Evolutionary conservation across 2,888 invertebrate species (phyloP).

Genomic region (Anodontia alba): DNA sequence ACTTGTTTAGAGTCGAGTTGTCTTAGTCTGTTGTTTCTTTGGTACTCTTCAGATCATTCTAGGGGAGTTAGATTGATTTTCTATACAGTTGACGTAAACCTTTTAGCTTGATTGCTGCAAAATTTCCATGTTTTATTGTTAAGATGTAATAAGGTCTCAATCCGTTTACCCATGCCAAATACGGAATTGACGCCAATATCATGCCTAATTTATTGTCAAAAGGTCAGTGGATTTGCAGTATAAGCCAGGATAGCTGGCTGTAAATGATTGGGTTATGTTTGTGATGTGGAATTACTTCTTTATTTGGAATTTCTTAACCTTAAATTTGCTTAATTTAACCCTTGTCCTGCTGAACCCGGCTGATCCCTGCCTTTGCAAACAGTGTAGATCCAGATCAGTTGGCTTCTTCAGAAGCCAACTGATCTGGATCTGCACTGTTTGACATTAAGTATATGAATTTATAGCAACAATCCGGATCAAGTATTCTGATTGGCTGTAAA

Average conservation of each 20-base stretch:
- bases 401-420: too few species aligned
- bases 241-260: neutral
- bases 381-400: too few species aligned
- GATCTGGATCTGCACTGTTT: too few species aligned
- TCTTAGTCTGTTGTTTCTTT: neutral
- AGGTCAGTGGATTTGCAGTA: neutral
- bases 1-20: too few species aligned
- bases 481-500: too few species aligned
- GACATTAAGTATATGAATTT: too few species aligned
- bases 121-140: constrained; percentile 16
- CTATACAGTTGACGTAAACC: constrained; percentile 6
- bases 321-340: too few species aligned
- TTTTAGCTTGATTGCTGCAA: constrained; percentile 17
- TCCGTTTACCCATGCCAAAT: neutral
- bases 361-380: too few species aligned
- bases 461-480: too few species aligned
- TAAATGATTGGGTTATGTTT: neutral
- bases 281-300: too few species aligned
- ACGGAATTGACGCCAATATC: neutral
- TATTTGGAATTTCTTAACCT: too few species aligned
- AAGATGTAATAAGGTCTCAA: neutral
- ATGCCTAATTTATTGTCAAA: constrained; percentile 10
- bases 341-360: too few species aligned
- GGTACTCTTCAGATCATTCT: neutral
- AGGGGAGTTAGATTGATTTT: constrained; percentile 1